These are phyloP conservation scores for Coronaproctus castanopsis DNA, from an alignment of 2,888 invertebrate genomes.

Conservation along the genomic window DNA sequence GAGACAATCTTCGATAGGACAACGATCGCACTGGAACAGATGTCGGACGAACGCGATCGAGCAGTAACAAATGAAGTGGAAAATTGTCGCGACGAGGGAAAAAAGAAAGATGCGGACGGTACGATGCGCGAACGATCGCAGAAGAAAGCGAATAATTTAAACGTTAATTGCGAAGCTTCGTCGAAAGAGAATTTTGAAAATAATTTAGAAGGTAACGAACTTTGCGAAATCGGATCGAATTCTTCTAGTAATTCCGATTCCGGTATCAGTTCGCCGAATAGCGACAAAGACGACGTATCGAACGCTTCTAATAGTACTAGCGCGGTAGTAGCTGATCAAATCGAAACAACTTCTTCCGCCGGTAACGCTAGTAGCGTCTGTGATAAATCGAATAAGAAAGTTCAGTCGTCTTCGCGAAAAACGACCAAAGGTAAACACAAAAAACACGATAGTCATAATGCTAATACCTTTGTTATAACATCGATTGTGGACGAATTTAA, in stretches of 20 bases:
- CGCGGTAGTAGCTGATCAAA: background rate
- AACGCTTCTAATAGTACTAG: background rate
- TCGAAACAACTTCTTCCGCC: background rate
- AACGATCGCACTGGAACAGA: too few species aligned
- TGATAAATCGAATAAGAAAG: constrained; percentile 4
- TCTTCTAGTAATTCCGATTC: constrained; percentile 12
- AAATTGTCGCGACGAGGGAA: constrained; percentile 3
- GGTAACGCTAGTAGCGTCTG: background rate
- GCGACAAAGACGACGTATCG: constrained; percentile 2
- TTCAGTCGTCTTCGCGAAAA: background rate
- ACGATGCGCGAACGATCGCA: background rate
- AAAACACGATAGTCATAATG: background rate
- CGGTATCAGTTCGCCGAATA: constrained; percentile 15
- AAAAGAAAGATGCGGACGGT: constrained; percentile 5
- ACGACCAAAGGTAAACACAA: background rate
- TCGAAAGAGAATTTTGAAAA: background rate
- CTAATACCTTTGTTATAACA: background rate
- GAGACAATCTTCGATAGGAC: too few species aligned
- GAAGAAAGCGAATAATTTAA: constrained; percentile 7
- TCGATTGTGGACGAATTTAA: background rate
- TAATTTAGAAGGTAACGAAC: background rate
- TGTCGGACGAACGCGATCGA: background rate
- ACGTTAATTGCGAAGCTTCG: too few species aligned
- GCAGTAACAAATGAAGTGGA: background rate
- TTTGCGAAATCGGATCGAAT: background rate